Percentiles rank a stretch among this genome's conserved stretches.
phyloP scores from a whole-genome alignment of 2,888 invertebrate genomes.

The Chrysina gloriosa region DNA sequence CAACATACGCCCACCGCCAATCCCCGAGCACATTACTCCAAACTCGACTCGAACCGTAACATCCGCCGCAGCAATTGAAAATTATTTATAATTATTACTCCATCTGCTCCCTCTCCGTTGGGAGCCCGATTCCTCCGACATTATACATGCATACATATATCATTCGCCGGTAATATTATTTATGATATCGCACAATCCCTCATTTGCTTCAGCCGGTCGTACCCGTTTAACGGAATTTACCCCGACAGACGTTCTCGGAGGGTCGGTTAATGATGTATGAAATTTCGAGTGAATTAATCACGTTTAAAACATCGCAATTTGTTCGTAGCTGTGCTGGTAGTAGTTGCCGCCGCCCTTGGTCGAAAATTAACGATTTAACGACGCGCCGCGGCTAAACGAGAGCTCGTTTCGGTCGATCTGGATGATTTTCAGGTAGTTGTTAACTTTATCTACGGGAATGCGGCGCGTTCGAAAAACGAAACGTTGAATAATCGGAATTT shows the following conservation, averaged over 20 bases:
- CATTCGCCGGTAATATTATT: background rate
- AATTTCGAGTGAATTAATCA: background rate
- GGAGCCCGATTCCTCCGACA: background rate
- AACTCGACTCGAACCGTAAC: no score
- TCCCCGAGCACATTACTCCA: no score
- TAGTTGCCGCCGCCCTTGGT: background rate
- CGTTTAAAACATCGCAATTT: background rate
- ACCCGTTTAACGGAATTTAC: no score
- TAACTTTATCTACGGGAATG: no score
- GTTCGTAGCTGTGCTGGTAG: background rate
- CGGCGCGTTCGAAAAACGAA: no score
- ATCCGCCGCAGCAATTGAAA: background rate
- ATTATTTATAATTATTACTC: background rate
- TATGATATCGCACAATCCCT: background rate
- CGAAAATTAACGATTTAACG: background rate
- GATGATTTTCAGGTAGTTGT: no score
- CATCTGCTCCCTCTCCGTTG: background rate
- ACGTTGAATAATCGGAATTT: no score
- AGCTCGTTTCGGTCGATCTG: no score
- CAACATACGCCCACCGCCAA: no score
- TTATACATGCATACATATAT: background rate
- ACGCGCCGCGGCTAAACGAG: background rate
- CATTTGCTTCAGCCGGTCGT: background rate
- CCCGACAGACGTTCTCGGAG: background rate
- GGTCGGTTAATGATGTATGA: background rate